Conservation (phyloP, 2,888 invertebrate genomes). For the Coleophora deauratella region DNA sequence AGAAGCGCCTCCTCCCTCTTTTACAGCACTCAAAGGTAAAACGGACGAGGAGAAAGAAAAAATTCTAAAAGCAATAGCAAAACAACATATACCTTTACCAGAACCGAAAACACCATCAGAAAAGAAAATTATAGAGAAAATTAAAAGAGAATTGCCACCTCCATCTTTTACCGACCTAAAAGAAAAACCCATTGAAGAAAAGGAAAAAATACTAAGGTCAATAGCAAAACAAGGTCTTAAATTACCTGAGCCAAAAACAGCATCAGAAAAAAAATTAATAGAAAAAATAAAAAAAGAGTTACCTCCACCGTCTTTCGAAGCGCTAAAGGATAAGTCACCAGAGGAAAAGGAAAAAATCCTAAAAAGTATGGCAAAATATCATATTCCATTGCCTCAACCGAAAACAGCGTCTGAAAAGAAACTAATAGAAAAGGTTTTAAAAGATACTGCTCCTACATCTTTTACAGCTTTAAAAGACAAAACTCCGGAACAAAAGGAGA, state of each 20-base stretch:
- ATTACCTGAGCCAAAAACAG: constrained; percentile 24
- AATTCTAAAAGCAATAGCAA: constrained; percentile 23
- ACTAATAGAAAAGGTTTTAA: constrained; percentile 17
- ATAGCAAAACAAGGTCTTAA: constrained; percentile 16
- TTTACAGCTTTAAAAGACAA: constrained; percentile 23
- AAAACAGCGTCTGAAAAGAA: constrained; percentile 24
- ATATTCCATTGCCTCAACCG: constrained; percentile 25
- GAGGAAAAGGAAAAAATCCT: constrained; percentile 25
- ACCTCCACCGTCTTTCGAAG: constrained; percentile 21
- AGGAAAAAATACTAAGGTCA: too few relatives aligned
- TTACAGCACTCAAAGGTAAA: too few relatives aligned
- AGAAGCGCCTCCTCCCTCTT: too few relatives aligned
- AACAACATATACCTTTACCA: constrained; percentile 7
- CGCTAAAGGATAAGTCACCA: constrained; percentile 22
- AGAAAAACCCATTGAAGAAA: too few relatives aligned
- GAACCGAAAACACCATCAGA: constrained; percentile 19
- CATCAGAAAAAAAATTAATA: constrained; percentile 23
- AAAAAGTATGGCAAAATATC: constrained; percentile 17
- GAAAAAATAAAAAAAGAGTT: constrained; percentile 24
- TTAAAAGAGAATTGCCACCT: constrained; percentile 11
- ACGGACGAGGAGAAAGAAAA: constrained; percentile 12
- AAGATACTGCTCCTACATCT: constrained; percentile 16
- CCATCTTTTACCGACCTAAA: constrained; percentile 4
- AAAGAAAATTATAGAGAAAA: constrained; percentile 15
- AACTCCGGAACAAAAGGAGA: constrained; percentile 17